These are phyloP conservation scores for Allolobophora icterica DNA, from an alignment of 2,888 invertebrate species.

Conservation along the genomic window DNA sequence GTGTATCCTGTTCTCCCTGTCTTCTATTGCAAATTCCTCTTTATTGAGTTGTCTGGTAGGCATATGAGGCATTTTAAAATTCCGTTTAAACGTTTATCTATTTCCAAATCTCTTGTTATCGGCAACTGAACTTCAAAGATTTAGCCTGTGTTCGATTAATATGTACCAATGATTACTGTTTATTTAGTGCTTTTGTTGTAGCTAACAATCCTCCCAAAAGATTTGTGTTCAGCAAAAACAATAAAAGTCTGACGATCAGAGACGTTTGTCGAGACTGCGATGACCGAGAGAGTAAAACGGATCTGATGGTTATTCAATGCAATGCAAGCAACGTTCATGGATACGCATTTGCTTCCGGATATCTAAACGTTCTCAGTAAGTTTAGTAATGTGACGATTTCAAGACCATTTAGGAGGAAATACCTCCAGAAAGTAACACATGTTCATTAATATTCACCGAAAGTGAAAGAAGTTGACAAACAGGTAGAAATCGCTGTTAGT, in stretches of 20 bases:
- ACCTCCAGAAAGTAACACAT: background rate
- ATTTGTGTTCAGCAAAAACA: background rate
- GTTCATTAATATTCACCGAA: background rate
- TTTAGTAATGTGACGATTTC: background rate
- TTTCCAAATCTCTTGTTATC: too few species aligned
- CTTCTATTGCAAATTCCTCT: too few species aligned
- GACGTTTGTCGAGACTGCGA: background rate
- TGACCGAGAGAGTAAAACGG: background rate
- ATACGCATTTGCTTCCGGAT: background rate
- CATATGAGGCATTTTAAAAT: too few species aligned
- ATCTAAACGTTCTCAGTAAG: background rate
- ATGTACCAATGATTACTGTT: too few species aligned
- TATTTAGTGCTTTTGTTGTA: background rate
- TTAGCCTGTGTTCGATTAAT: too few species aligned
- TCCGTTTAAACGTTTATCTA: too few species aligned
- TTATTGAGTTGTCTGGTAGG: too few species aligned
- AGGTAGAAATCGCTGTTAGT: too few species aligned
- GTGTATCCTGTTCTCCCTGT: too few species aligned
- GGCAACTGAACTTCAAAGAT: too few species aligned
- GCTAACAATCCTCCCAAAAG: background rate
- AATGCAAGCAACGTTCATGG: slow-evolving; percentile 4
- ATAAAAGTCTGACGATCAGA: background rate
- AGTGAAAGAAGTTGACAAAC: background rate
- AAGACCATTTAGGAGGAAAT: too few species aligned
- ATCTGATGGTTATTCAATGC: background rate